Evolutionary conservation across 2,888 invertebrate species (phyloP), one percentile per base, ranked within the genome.

Genomic region (Meiosimyza platycephala): DNA sequence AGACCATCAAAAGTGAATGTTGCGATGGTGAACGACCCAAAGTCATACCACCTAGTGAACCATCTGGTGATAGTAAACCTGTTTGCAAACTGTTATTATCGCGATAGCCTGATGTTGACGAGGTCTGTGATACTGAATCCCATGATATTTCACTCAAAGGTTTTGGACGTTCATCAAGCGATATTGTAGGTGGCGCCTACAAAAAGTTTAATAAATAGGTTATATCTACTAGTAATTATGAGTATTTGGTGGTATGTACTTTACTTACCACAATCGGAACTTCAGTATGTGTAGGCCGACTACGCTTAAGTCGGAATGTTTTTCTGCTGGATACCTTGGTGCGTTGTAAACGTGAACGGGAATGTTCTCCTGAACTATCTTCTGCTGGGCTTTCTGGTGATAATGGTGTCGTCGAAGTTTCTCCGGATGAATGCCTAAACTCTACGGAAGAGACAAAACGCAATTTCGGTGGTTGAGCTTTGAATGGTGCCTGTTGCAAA

Each of bases 271-370:
- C 82, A 75, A 79, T 81, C 0, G 83, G 85, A 86, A 93, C 93
- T 87, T 94, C 94, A 57, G 91, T 90, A 78, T 91, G 92, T 72
- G 88, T 91, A 82, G 90, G 92, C 81, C 94, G 90, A 68, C 81
- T 83, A 85, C 94, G 93, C 78, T 94, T 90, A 75, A 95, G 90
- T 75, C 96, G 92, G 88, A 98, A 98, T 0, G 97, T 97, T 88
- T 96, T 97, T 80, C 97, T 91, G 81, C 96, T 97, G 83, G 96
- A 97, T 51, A 96, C 97, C 88, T 96, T 97, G 71, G 96, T 93
- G 22, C 98, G 90, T 84, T 98, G 98, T 72, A 98, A 90, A 6
- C 96, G 89, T 50, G 83, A 90, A 88, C 86, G 89, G 85, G 80
- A 89, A 86, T 84, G 89, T 83, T 91, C 91, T 22, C 91, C 92